Base-by-base conservation (phyloP, 2,113 vertebrate genomes). In the Sceloporus tristichus region DNA sequence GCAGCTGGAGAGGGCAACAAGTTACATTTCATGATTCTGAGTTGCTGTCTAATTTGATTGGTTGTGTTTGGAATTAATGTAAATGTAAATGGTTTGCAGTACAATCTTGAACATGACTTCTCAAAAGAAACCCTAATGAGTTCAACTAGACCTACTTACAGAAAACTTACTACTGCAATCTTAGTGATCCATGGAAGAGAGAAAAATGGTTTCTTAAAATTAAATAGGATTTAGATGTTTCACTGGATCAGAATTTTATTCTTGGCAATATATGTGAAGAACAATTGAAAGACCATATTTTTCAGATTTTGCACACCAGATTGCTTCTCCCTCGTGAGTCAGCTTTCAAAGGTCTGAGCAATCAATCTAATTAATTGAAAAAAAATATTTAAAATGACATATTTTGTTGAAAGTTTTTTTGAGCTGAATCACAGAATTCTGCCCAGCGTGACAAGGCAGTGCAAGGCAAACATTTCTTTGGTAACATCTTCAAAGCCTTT, bases 401-500 rank as follows among this genome's bases (percentile, higher is more conserved):
- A 53, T 82, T 54, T 84, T n/a, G 40, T n/a, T n/a, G 29, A 34
- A 34, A 71, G 18, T 34, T 74, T 9, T 14, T 13, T 86, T 14
- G 4, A 87, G 83, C 54, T 87, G 34, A 87, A 14, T 48, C 40
- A 84, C 56, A 14, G 18, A 9, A 29, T 92, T 92, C 66, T 93
- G 86, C 54, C 65, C 86, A 79, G 91, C 80, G 87, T 90, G 65
- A 34, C 59, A 40, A 73, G 68, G 54, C 82, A 90, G 34, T 82
- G 25, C 29, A 82, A 56, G 2, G 6, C 54, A 14, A 70, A 87
- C 0, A 53, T 93, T 90, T 91, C 68, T 53, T 70, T 77, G 91
- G 87, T 84, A 91, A 93, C 53, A 54, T 88, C 16, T 91, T 65
- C 79, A 54, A 88, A 92, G 78, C 70, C 88, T 59, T 90, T 0